These are phyloP conservation scores for Malachius bipustulatus DNA, from an alignment of 2,888 invertebrate genomes.

Conservation along the genomic window DNA sequence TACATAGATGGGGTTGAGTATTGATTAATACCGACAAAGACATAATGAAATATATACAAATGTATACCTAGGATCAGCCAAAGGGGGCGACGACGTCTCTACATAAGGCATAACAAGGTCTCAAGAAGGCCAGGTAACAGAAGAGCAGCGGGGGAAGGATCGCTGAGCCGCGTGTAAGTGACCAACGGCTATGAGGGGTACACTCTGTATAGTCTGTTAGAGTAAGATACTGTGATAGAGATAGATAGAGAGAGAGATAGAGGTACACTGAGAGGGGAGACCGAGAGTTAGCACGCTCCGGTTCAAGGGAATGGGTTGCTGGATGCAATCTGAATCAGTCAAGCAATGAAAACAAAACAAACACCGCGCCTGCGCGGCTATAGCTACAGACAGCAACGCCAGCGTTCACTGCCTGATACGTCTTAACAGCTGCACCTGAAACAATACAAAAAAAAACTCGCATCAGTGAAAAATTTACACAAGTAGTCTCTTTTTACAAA, in stretches of 20 bases:
- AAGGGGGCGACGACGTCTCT: constrained; percentile 31
- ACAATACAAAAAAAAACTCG: background rate
- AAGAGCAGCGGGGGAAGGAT: too few relatives aligned
- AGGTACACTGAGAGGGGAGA: too few relatives aligned
- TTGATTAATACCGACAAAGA: constrained; percentile 36
- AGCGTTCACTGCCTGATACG: constrained; percentile 58
- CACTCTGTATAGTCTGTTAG: too few relatives aligned
- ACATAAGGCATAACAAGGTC: constrained; percentile 35
- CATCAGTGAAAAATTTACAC: too few relatives aligned
- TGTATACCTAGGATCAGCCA: constrained; percentile 21
- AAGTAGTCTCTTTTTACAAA: too few relatives aligned
- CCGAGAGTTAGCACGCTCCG: too few relatives aligned
- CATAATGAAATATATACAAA: constrained; percentile 31
- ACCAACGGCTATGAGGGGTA: too few relatives aligned
- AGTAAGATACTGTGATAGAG: too few relatives aligned
- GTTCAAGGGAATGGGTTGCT: constrained; percentile 28
- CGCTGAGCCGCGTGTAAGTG: too few relatives aligned
- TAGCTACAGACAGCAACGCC: constrained; percentile 22
- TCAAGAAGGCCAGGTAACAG: constrained; percentile 32
- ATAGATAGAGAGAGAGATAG: too few relatives aligned
- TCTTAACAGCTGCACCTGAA: constrained; percentile 63
- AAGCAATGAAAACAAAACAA: constrained; percentile 34
- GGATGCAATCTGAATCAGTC: constrained; percentile 33
- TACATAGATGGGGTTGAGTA: constrained; percentile 38
- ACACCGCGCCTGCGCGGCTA: constrained; percentile 37